Conservation (phyloP, 1,140 invertebrate genomes). For the Chlorops oryzae region DNA sequence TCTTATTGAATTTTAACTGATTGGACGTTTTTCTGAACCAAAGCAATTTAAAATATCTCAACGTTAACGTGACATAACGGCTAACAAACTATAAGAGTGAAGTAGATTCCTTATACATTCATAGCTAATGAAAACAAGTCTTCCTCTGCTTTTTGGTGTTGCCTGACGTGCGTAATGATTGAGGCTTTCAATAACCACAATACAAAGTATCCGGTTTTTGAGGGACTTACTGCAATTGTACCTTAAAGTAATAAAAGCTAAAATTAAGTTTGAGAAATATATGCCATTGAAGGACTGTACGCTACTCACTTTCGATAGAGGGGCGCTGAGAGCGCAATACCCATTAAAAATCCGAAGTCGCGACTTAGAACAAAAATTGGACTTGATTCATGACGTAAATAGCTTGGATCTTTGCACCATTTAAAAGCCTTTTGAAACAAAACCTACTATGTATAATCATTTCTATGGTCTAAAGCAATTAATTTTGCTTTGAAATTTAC, state of each 20-base stretch:
- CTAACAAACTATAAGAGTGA: no score
- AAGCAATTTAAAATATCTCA: no score
- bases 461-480: background rate
- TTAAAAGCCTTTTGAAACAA: conserved; percentile 34
- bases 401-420: conserved; percentile 36
- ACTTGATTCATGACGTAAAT: conserved; percentile 33
- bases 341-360: conserved; percentile 37
- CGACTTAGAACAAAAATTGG: conserved; percentile 29
- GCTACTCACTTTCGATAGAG: conserved; percentile 21
- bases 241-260: conserved; percentile 1
- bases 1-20: no score
- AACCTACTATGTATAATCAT: background rate
- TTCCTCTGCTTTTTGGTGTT: conserved; percentile 28
- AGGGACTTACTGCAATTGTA: background rate
- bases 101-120: conserved; percentile 27
- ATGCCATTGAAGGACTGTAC: background rate
- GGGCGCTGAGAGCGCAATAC: conserved; percentile 29
- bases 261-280: background rate
- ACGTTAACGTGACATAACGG: no score
- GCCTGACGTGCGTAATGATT: conserved; percentile 20
- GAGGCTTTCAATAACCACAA: conserved; percentile 17
- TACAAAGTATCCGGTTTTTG: conserved; percentile 17
- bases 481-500: background rate
- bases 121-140: conserved; percentile 26
- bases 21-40: no score